Evolutionary conservation across 2,113 vertebrate genomes (phyloP).

Genomic region (Chionis minor): DNA sequence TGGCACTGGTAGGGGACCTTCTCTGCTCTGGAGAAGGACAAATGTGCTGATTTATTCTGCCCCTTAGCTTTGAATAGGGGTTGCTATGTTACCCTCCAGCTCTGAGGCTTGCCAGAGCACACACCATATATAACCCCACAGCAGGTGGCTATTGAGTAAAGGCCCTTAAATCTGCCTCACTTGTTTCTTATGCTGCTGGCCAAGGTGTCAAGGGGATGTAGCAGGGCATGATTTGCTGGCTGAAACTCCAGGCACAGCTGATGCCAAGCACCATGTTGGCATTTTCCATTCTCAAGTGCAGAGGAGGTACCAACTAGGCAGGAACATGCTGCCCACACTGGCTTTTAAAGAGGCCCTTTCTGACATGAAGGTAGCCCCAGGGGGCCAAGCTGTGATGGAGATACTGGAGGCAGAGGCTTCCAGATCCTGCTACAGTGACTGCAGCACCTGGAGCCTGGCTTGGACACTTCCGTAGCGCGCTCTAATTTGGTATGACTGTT

Average conservation of each 20-base stretch:
- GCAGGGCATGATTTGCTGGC: constrained; percentile 37
- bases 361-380: background rate
- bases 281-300: constrained; percentile 15
- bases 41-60: constrained; percentile 70
- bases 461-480: background rate
- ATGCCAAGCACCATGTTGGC: constrained; percentile 28
- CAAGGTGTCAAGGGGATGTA: constrained; percentile 30
- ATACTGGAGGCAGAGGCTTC: background rate
- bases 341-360: background rate
- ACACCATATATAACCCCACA: constrained; percentile 67
- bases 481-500: background rate
- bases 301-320: background rate
- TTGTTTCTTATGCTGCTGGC: constrained; percentile 47
- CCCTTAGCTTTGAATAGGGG: constrained; percentile 68
- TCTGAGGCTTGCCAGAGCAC: constrained; percentile 61
- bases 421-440: background rate
- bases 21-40: constrained; percentile 57
- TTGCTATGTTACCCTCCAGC: constrained; percentile 66
- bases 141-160: constrained; percentile 67
- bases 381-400: background rate
- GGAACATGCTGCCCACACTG: background rate
- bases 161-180: constrained; percentile 60
- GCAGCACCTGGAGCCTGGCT: background rate
- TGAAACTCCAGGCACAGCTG: background rate
- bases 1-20: constrained; percentile 54